Evolutionary conservation across 30 jellyfish, hydroid and myxozoan genomes (phyloP).

Genomic region (Aurelia sp.): DNA sequence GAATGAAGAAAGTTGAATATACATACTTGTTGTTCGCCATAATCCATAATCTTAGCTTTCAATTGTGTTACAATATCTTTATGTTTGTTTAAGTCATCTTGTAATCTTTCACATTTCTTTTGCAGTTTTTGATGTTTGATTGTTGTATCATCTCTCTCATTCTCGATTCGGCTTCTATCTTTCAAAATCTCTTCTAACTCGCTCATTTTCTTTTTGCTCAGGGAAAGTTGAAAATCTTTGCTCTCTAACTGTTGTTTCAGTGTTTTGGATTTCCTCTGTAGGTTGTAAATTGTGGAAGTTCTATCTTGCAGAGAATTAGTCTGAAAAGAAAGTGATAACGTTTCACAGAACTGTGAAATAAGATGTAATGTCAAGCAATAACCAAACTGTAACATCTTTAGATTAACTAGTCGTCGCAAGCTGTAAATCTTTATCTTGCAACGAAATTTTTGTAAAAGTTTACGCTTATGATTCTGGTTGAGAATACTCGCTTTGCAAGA

Average conservation of each 20-base stretch:
- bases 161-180: constrained; percentile 71
- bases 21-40: constrained; percentile 72
- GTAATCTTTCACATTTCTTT: constrained; percentile 70
- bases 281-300: constrained; percentile 60
- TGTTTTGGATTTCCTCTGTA: constrained; percentile 70
- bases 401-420: too few species aligned
- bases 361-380: too few species aligned
- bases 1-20: neutral
- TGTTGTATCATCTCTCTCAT: constrained; percentile 71
- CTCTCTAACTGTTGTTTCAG: constrained; percentile 77
- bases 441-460: too few species aligned
- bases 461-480: too few species aligned
- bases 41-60: constrained; percentile 60
- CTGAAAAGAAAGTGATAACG: constrained; percentile 7
- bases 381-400: too few species aligned
- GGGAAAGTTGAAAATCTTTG: constrained; percentile 67
- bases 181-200: constrained; percentile 73
- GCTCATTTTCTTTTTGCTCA: constrained; percentile 64
- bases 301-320: constrained; percentile 72
- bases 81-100: constrained; percentile 55
- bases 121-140: constrained; percentile 55
- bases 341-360: too few species aligned
- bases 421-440: too few species aligned
- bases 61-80: constrained; percentile 58
- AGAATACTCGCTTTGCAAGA: too few species aligned